Evolutionary conservation across 2,888 invertebrate species (phyloP).

Genomic region (Himalopsyche kuldschensis): DNA sequence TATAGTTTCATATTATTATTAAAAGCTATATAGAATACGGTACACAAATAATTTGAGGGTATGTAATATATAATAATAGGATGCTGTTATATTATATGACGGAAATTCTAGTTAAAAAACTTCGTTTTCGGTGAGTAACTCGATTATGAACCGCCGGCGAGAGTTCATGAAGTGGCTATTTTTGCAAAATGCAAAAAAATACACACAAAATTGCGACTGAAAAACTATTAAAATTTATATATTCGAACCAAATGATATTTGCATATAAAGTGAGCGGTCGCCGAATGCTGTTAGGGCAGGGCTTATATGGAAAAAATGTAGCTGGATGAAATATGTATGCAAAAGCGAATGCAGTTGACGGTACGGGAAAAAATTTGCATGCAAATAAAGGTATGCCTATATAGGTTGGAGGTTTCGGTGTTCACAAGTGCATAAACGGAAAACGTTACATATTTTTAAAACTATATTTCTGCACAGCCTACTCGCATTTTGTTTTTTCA

Average conservation of each 20-base stretch:
- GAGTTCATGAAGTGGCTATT: background rate
- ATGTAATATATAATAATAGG: too few species aligned
- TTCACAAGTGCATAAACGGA: background rate
- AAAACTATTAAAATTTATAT: background rate
- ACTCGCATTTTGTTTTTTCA: background rate
- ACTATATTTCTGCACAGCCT: background rate
- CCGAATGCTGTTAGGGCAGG: slow-evolving; percentile 11
- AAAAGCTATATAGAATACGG: too few species aligned
- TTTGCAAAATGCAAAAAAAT: background rate
- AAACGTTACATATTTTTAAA: background rate
- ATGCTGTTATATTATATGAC: background rate
- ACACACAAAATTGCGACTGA: background rate
- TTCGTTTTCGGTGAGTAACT: background rate
- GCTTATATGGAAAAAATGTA: slow-evolving; percentile 7
- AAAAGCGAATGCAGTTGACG: slow-evolving; percentile 10
- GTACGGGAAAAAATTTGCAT: slow-evolving; percentile 18
- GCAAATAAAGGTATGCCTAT: slow-evolving; percentile 20
- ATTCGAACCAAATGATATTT: slow-evolving; percentile 24
- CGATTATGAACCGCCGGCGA: background rate
- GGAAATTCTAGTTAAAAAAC: background rate
- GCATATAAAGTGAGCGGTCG: slow-evolving; percentile 37
- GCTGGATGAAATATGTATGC: slow-evolving; percentile 1
- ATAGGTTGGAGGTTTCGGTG: background rate
- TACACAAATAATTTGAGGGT: too few species aligned
- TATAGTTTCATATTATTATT: too few species aligned